A percentile compares a stretch with the other conserved stretches of the same genome.
phyloP scores from a whole-genome alignment of 2,113 vertebrate species.

The Gobio gobio region DNA sequence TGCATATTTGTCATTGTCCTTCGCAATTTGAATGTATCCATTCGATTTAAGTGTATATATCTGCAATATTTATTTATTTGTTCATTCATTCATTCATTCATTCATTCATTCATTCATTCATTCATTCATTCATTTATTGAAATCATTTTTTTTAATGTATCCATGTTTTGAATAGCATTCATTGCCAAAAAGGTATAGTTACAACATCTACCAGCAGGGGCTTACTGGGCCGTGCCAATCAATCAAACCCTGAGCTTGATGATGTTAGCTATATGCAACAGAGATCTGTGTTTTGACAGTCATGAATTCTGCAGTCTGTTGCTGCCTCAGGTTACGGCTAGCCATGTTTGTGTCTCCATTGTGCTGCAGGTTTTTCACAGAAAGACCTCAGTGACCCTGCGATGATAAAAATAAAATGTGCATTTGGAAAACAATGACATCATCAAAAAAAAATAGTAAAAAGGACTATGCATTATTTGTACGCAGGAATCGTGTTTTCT shows the following conservation, averaged over 20 bases:
- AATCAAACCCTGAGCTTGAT: not conserved
- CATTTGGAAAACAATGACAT: not conserved
- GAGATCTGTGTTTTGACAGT: slow-evolving; percentile 8
- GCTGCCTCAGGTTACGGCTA: not conserved
- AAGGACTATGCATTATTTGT: not conserved
- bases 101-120: no score
- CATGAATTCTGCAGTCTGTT: slow-evolving; percentile 15
- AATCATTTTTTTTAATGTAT: no score
- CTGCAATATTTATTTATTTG: no score
- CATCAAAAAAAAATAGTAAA: not conserved
- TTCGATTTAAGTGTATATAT: no score
- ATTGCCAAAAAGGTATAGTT: not conserved
- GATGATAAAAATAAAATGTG: not conserved
- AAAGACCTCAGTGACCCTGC: not conserved
- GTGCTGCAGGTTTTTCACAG: not conserved
- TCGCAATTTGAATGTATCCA: no score
- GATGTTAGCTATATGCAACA: not conserved
- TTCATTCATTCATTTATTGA: no score
- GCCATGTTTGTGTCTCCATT: not conserved
- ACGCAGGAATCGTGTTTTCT: not conserved
- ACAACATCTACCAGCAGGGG: not conserved
- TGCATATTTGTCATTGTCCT: no score
- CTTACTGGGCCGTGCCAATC: not conserved
- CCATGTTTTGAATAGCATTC: not conserved
- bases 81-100: no score